phyloP scores from a whole-genome alignment of 2,113 vertebrate genomes.

The Neolamprologus brichardi region DNA sequence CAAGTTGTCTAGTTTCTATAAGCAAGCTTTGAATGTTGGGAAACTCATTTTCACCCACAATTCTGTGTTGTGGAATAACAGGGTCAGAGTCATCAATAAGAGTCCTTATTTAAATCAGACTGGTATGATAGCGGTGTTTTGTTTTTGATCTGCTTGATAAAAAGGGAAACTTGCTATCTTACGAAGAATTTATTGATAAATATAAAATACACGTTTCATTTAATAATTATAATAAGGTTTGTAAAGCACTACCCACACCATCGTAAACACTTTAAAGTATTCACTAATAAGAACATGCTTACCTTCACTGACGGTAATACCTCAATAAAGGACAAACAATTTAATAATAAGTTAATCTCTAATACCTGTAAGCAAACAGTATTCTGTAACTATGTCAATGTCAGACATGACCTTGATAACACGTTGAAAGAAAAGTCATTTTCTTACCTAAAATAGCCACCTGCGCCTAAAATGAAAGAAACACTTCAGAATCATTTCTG shows the following conservation, averaged over 20 bases:
- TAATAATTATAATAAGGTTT: no score
- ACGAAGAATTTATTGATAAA: not conserved
- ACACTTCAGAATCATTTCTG: not conserved
- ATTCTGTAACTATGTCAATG: not conserved
- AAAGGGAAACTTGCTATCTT: not conserved
- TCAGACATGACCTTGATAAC: accelerated
- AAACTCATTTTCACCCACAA: no score
- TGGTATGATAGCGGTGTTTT: no score
- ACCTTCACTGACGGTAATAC: not conserved
- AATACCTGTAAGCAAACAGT: not conserved
- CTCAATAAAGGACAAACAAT: not conserved
- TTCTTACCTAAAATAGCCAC: not conserved
- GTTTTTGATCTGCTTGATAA: not conserved
- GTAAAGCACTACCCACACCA: not conserved
- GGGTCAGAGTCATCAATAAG: no score
- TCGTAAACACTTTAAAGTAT: not conserved
- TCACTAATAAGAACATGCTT: no score
- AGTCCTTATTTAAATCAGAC: no score
- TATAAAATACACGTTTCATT: not conserved
- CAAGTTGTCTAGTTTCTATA: no score
- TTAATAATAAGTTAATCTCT: not conserved
- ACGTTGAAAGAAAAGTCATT: accelerated
- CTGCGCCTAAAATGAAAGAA: accelerated
- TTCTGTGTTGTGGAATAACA: no score
- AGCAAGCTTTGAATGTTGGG: no score